Conservation (phyloP, 2,888 invertebrate species). For the Lamproptera curius region DNA sequence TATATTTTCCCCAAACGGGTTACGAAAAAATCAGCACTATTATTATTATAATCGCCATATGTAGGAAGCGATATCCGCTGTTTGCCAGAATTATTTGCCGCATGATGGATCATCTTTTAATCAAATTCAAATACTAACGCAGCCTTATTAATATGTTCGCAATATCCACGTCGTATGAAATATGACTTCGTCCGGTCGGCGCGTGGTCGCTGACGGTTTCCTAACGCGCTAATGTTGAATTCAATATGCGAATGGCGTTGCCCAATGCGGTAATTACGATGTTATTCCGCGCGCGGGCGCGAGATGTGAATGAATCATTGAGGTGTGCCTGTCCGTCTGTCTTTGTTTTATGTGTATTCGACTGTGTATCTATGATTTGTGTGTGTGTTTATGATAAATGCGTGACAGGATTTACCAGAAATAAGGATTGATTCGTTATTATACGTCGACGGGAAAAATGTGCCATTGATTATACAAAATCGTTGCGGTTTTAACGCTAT, state of each 20-base stretch:
- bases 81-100: too few species aligned
- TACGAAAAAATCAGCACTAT: too few species aligned
- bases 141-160: conserved; percentile 3
- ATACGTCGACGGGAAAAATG: not conserved
- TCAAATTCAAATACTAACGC: too few species aligned
- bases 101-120: too few species aligned
- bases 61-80: too few species aligned
- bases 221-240: conserved; percentile 20
- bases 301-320: conserved; percentile 22
- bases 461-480: too few species aligned
- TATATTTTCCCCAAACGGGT: too few species aligned
- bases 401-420: conserved; percentile 16
- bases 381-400: not conserved
- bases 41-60: too few species aligned
- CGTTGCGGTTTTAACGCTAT: not conserved
- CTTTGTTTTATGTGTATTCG: not conserved
- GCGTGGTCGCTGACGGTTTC: conserved; percentile 19
- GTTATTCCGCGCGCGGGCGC: conserved; percentile 20
- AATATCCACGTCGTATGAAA: conserved; percentile 16
- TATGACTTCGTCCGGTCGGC: conserved; percentile 18
- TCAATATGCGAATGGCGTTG: conserved; percentile 22
- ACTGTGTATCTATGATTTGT: not conserved
- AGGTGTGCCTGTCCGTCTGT: conserved; percentile 10
- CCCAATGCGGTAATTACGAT: conserved; percentile 21
- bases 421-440: not conserved